Evolutionary conservation across 2,888 invertebrate species (phyloP), one percentile per base, ranked within the genome.

Genomic region (Prostheceraeus crozeri): DNA sequence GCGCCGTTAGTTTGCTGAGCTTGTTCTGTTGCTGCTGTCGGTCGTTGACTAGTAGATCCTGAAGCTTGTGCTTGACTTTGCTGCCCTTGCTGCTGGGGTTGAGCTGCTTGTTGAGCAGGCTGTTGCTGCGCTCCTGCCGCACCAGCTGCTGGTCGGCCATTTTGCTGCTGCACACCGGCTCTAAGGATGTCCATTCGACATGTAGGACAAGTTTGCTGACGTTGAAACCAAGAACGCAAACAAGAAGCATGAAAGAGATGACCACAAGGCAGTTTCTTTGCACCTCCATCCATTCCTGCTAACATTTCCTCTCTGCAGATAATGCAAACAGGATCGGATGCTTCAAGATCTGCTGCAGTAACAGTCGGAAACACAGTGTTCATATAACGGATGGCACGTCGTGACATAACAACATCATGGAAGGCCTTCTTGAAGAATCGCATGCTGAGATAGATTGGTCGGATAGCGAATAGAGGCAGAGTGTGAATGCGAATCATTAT

Each of bases 371-470:
- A 96, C 69, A 91, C 78, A 0, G 91, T 93, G 77, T 96, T 94
- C 93, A 96, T 94, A 74, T 94, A 93, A 67, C 89, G 84, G 66
- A 96, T 96, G 1, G 96, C 94, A 67, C 93, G 82, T 62, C 94
- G 83, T 0, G 96, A 98, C 79, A 94, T 82, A 16, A 99, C 87
- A 27, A 98, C 94, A 78, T 98, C 98, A 14, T 87, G 89, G 68
- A 93, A 84, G 1, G 98, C 93, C 78, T 94, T 94, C 76, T 94
- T 94, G 79, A 98, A 93, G 71, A 89, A 87, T 76, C 91, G 85
- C 81, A 96, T 85, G n/a, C 96, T 90, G 72, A 94, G 86, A 79
- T 99, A 99, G 89, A 98, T 94, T 2, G 98, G 98, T 66, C 98
- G 82, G 78, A 99, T 89, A 33, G 94, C 93, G 79, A 99, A 99